Evolutionary conservation across 2,888 invertebrate species (phyloP).

Genomic region (Sphecodes monilicornis): DNA sequence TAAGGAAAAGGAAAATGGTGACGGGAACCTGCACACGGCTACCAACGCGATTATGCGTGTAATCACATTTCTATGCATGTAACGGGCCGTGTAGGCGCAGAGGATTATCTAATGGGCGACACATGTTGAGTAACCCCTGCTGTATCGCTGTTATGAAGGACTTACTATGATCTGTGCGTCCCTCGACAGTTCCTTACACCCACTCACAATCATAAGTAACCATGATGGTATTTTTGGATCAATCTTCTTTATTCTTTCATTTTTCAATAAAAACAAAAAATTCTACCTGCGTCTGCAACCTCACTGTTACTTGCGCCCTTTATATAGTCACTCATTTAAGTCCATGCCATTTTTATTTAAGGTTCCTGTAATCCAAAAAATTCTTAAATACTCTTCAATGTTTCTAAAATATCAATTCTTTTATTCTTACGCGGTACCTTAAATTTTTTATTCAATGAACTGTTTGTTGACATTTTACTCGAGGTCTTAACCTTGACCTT

Average conservation of each 20-base stretch:
- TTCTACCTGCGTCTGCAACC: too few relatives aligned
- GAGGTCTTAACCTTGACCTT: too few relatives aligned
- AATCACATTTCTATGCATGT: constrained; percentile 70
- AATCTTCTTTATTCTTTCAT: too few relatives aligned
- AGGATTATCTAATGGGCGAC: constrained; percentile 69
- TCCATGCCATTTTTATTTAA: not conserved
- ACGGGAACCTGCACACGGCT: constrained; percentile 25
- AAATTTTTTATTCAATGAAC: too few relatives aligned
- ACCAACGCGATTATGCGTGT: constrained; percentile 53
- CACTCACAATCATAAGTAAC: not conserved
- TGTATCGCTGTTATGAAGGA: constrained; percentile 28
- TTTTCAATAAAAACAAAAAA: too few relatives aligned
- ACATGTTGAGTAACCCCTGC: constrained; percentile 60
- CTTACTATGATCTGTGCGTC: constrained; percentile 23
- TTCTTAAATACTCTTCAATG: not conserved
- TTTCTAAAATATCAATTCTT: not conserved
- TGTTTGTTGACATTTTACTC: too few relatives aligned
- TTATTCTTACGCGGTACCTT: not conserved
- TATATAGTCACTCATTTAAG: too few relatives aligned
- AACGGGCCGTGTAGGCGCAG: constrained; percentile 46
- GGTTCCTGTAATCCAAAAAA: not conserved
- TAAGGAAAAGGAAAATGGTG: constrained; percentile 36
- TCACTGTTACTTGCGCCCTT: too few relatives aligned
- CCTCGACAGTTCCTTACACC: not conserved
- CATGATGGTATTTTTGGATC: too few relatives aligned